A percentile compares a stretch with the other conserved stretches of the same genome.
Conservation (phyloP, 1,140 invertebrate species). For the Drosophila pandora region DNA sequence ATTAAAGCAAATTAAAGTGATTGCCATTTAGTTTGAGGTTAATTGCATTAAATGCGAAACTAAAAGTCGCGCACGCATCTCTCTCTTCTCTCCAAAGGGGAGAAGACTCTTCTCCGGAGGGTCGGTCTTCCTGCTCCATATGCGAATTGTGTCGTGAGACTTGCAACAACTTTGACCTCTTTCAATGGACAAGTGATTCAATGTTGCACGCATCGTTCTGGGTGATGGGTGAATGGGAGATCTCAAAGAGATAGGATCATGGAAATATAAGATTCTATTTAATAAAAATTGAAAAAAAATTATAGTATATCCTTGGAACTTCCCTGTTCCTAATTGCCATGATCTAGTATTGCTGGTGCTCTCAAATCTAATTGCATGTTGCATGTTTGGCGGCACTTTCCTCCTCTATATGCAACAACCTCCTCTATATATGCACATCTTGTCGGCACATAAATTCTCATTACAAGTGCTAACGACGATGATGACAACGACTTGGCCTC, state of each 20-base stretch:
- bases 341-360: conserved; percentile 8
- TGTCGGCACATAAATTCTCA: conserved; percentile 79
- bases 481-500: conserved; percentile 57
- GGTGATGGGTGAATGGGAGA: conserved; percentile 3
- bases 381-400: conserved; percentile 66
- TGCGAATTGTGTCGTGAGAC: conserved; percentile 70
- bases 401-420: neutral
- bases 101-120: conserved; percentile 26
- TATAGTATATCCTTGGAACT: too few species aligned
- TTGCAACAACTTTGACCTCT: conserved; percentile 61
- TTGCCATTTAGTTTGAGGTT: conserved; percentile 83
- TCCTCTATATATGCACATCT: conserved; percentile 46
- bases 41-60: conserved; percentile 82
- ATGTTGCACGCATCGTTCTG: conserved; percentile 28
- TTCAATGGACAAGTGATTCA: conserved; percentile 62
- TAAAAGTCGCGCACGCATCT: conserved; percentile 57
- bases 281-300: too few species aligned
- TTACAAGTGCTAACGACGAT: conserved; percentile 56
- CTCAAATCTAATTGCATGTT: conserved; percentile 61
- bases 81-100: conserved; percentile 7
- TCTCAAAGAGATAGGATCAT: neutral
- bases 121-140: conserved; percentile 24
- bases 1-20: conserved; percentile 83
- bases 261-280: neutral
- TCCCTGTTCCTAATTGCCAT: neutral